Base-by-base conservation (phyloP, 2,888 invertebrate genomes). In the Hirtodrosophila cameraria region DNA sequence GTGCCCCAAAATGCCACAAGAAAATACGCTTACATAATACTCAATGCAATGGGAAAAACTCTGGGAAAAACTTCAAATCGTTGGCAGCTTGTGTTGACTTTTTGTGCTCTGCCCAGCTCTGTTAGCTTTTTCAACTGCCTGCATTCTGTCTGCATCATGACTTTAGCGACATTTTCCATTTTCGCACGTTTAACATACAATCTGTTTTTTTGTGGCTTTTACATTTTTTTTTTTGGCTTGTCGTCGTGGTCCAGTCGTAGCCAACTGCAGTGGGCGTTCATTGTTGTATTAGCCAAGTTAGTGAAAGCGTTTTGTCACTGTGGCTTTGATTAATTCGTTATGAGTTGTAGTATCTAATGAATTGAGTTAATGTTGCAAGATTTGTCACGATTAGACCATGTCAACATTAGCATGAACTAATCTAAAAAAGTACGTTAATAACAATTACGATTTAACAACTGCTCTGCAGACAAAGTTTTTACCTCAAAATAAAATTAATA, bases 281-380 rank as follows among this genome's bases (percentile, higher is more conserved):
- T 57, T 62, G 43, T 53, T 38, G 28, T 23, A 33, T 61, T 55
- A 5, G 42, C 53, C 52, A 58, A 53, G 70, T 49, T 46, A 33
- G 74, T 68, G 74, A 74, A 74, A 74, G 77, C 78, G 53, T 59
- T 54, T 54, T 63, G 63, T 62, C 61, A 67, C 53, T 57, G 23
- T 23, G n/a, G 30, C 27, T 35, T 60, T 62, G 73, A 64, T 63
- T 69, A 66, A 64, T 69, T 48, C 54, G 42, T 50, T 79, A 58
- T 63, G 59, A 62, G 49, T 59, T 65, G 45, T 46, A 48, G 45
- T 46, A 48, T 16, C 33, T 55, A 49, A 25, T 58, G 41, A 53
- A 41, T 45, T 25, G 38, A 15, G 3, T 11, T 28, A 3, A 38
- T 52, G 42, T 42, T 53, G 53, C 53, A 53, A 35, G 16, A 31